Evolutionary conservation across 2,797 vertebrate species (phyloP), one percentile per base, ranked within the genome.

Genomic region (Orestias chungarensis): DNA sequence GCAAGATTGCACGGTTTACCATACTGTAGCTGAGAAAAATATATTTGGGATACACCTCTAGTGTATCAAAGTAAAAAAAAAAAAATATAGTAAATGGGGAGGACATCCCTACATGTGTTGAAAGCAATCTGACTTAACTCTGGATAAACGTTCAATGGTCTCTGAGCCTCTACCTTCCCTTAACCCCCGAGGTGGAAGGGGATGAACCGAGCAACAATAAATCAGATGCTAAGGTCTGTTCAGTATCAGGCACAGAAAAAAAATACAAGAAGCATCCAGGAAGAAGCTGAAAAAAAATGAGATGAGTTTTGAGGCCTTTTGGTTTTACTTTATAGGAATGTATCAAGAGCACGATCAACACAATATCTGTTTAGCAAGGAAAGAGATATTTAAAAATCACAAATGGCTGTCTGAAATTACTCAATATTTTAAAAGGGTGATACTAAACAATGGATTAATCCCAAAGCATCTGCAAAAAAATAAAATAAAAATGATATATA

Each of bases 91-190:
- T 76, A 71, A 77, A 15, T 3, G 23, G 78, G 71, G 75, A 85
- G 79, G 86, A 88, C 80, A 82, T 89, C 85, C 86, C 80, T 55
- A 72, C 86, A 70, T 78, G 89, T 87, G 89, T 78, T 85, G 87
- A 91, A 86, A 90, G 84, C 90, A 88, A 85, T 85, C 76, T 42
- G 88, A 89, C 86, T 86, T 88, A 82, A 86, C 83, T 85, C 83
- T 85, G 89, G 88, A 86, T 90, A 90, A 92, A 87, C 70, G 72
- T 81, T 90, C 83, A 70, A 67, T 71, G 40, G 68, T 76, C 87
- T 83, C 72, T 15, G 52, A 85, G 84, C 72, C 81, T 86, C 86
- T 76, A 62, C 81, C 87, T 86, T 89, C 81, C 76, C 64, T 79
- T 87, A 89, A 91, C 84, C 88, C 87, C 89, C 0, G 64, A 86